These are phyloP conservation scores for Exephanes ischioxanthus DNA, from an alignment of 2,888 invertebrate genomes.

Conservation along the genomic window DNA sequence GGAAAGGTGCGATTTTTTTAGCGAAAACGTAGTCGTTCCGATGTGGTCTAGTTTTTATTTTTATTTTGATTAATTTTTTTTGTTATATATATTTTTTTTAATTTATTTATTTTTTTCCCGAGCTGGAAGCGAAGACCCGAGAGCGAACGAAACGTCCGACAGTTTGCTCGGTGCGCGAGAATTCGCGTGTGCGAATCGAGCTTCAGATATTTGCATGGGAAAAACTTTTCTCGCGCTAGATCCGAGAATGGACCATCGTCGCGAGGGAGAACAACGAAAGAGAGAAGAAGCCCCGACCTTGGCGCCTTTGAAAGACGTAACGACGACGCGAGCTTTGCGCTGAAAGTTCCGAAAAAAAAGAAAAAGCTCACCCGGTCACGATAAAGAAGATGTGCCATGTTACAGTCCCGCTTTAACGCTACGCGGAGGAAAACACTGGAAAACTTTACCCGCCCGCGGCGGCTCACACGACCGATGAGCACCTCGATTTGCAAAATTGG, in stretches of 20 bases:
- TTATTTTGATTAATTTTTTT: not conserved
- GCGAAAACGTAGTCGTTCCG: not conserved
- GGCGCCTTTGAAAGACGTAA: constrained; percentile 18
- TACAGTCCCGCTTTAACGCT: constrained; percentile 9
- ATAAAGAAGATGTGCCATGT: not conserved
- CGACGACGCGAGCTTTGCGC: constrained; percentile 14
- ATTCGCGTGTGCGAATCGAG: not conserved
- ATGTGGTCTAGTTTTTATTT: not conserved
- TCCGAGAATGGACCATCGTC: not conserved
- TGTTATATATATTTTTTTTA: not conserved
- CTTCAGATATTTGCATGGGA: not conserved
- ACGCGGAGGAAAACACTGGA: constrained; percentile 8
- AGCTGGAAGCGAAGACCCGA: not conserved
- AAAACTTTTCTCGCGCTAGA: not conserved
- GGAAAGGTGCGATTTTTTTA: not conserved
- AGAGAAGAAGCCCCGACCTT: not conserved
- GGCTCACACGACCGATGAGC: not conserved
- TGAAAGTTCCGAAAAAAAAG: constrained; percentile 21
- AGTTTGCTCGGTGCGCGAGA: not conserved
- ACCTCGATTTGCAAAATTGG: constrained; percentile 36
- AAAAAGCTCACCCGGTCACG: constrained; percentile 22
- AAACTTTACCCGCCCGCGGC: constrained; percentile 13
- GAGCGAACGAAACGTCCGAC: not conserved
- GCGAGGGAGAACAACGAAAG: not conserved
- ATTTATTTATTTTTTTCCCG: not conserved